A percentile compares a stretch with the other conserved stretches of the same genome.
Evolutionary conservation across 2,888 invertebrate genomes (phyloP).

Genomic region (Aproaerema taeniolella): DNA sequence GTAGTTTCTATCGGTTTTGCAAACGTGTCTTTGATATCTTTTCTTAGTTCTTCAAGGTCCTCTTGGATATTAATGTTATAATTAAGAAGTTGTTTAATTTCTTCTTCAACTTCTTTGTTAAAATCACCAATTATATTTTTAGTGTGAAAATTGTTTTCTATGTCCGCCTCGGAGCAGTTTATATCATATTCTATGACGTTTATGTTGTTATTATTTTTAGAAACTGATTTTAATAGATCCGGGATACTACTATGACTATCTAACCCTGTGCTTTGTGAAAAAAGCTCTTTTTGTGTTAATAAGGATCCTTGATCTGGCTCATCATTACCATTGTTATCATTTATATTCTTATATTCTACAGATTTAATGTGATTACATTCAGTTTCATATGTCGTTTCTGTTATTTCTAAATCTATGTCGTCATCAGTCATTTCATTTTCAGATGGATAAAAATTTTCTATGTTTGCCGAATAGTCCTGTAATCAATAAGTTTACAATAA

Average conservation of each 20-base stretch:
- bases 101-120: conserved; percentile 77
- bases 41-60: conserved; percentile 64
- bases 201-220: conserved; percentile 57
- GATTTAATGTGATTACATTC: conserved; percentile 35
- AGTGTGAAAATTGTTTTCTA: conserved; percentile 66
- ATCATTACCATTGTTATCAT: conserved; percentile 38
- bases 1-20: conserved; percentile 70
- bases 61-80: conserved; percentile 68
- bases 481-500: conserved; percentile 15
- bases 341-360: conserved; percentile 44
- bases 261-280: conserved; percentile 28
- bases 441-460: conserved; percentile 68
- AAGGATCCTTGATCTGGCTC: conserved; percentile 25
- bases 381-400: conserved; percentile 42
- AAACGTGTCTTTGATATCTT: conserved; percentile 69
- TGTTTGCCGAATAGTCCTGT: conserved; percentile 68
- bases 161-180: conserved; percentile 55
- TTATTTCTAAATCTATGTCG: conserved; percentile 63
- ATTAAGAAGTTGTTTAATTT: conserved; percentile 70
- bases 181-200: conserved; percentile 40
- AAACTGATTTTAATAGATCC: conserved; percentile 60
- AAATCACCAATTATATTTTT: conserved; percentile 77
- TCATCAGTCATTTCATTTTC: conserved; percentile 74
- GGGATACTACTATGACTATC: conserved; percentile 56
- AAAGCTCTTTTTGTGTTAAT: conserved; percentile 24